Percentiles rank a stretch among this genome's conserved stretches.
These are phyloP conservation scores for Cephus cinctus DNA, from an alignment of 1,140 invertebrate species.

Conservation along the genomic window DNA sequence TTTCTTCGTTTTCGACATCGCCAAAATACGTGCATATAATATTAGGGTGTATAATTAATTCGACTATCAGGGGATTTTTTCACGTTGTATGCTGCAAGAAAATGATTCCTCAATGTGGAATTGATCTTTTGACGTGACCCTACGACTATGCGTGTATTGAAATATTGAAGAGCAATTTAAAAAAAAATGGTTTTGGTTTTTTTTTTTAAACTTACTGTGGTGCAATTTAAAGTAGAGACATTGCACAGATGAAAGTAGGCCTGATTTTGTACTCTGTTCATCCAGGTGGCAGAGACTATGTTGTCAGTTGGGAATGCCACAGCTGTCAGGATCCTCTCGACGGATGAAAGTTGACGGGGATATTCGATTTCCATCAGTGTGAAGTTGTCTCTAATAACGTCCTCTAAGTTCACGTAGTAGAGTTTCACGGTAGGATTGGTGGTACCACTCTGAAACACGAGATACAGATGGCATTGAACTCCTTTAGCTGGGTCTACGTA, in stretches of 20 bases:
- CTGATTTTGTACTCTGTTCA: conserved; percentile 83
- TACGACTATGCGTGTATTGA: too few relatives aligned
- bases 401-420: conserved; percentile 63
- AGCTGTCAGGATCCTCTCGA: conserved; percentile 68
- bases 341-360: conserved; percentile 41
- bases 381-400: conserved; percentile 39
- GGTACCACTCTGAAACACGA: conserved; percentile 66
- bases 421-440: conserved; percentile 74
- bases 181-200: neutral
- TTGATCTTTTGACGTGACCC: too few relatives aligned
- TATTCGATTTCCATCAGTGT: conserved; percentile 56
- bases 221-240: conserved; percentile 52
- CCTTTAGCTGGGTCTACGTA: too few relatives aligned
- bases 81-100: too few relatives aligned
- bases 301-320: conserved; percentile 77
- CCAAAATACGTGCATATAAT: too few relatives aligned
- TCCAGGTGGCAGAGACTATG: conserved; percentile 74
- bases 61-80: too few relatives aligned
- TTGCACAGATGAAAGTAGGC: conserved; percentile 60
- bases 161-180: conserved; percentile 1
- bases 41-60: too few relatives aligned
- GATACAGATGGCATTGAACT: conserved; percentile 1
- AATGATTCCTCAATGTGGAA: too few relatives aligned
- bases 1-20: too few relatives aligned
- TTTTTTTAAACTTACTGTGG: conserved; percentile 39